A percentile compares a stretch with the other conserved stretches of the same genome.
Conservation (phyloP, 2,797 vertebrate species). For the Myotis myotis region DNA sequence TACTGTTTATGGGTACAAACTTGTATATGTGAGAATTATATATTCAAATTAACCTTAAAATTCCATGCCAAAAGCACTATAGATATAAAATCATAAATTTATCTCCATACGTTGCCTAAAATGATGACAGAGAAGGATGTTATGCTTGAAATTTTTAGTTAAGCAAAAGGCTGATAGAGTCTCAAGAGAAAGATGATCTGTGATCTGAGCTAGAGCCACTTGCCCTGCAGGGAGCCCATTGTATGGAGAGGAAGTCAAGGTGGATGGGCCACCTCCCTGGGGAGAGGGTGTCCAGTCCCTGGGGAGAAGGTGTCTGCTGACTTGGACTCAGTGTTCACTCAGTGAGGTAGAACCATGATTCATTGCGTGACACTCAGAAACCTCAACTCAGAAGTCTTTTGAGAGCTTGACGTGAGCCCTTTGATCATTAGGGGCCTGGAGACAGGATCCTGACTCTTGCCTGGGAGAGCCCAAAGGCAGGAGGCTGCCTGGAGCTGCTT, state of each 20-base stretch:
- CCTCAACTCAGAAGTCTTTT: background rate
- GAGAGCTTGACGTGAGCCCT: background rate
- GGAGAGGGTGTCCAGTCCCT: background rate
- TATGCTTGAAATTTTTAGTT: slow-evolving; percentile 14
- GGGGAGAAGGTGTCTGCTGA: background rate
- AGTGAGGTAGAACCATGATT: background rate
- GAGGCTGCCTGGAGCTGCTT: background rate
- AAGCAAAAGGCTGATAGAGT: background rate
- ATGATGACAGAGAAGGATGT: background rate
- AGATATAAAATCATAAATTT: slow-evolving; percentile 3
- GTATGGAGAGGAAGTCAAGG: background rate
- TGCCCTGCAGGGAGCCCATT: background rate
- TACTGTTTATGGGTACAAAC: slow-evolving; percentile 6
- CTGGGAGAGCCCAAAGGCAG: background rate
- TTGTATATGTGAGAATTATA: slow-evolving; percentile 31
- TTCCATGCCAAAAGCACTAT: background rate
- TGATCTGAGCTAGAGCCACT: background rate
- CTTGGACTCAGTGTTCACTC: background rate
- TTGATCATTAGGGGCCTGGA: background rate
- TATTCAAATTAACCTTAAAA: slow-evolving; percentile 48
- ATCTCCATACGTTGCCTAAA: slow-evolving; percentile 48
- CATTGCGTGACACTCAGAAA: background rate
- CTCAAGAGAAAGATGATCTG: background rate
- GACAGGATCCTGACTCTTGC: background rate
- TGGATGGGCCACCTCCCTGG: background rate